Percentiles rank a stretch among this genome's conserved stretches.
phyloP scores from a whole-genome alignment of 2,797 vertebrate genomes.

The Takifugu rubripes region DNA sequence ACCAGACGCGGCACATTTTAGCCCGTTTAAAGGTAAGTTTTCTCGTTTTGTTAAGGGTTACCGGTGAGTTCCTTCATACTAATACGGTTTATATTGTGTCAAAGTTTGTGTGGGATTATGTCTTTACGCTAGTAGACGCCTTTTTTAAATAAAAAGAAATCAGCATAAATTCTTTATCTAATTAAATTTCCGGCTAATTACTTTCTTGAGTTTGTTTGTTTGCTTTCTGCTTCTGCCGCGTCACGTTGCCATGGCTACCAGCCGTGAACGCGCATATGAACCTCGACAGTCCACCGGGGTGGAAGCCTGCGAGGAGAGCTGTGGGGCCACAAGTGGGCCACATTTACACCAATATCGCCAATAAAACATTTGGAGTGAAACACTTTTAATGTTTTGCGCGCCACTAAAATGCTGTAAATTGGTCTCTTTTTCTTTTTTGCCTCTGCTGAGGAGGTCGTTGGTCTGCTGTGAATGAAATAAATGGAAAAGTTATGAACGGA shows the following conservation, averaged over 20 bases:
- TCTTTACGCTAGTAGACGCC: too few species aligned
- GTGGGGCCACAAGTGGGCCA: too few species aligned
- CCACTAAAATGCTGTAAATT: neutral
- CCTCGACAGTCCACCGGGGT: neutral
- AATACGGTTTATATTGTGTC: neutral
- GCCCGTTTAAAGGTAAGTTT: slow-evolving; percentile 35
- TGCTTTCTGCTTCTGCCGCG: slow-evolving; percentile 31
- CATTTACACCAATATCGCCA: neutral
- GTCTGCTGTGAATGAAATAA: too few species aligned
- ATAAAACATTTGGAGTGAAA: neutral
- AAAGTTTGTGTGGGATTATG: neutral
- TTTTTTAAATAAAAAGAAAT: too few species aligned
- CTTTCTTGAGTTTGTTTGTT: slow-evolving; percentile 33
- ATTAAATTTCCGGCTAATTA: neutral
- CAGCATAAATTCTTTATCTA: too few species aligned
- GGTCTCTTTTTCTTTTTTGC: slow-evolving; percentile 19
- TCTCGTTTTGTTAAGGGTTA: neutral
- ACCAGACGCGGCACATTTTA: neutral
- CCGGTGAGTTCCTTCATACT: slow-evolving; percentile 1
- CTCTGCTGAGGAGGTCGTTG: too few species aligned
- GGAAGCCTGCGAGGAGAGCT: too few species aligned
- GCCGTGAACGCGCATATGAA: slow-evolving; percentile 60
- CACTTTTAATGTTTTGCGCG: neutral
- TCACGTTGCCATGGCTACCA: slow-evolving; percentile 60
- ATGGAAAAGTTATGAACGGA: too few species aligned